These are phyloP conservation scores for Rhopalosiphum padi DNA, from an alignment of 1,140 invertebrate genomes.

Conservation along the genomic window DNA sequence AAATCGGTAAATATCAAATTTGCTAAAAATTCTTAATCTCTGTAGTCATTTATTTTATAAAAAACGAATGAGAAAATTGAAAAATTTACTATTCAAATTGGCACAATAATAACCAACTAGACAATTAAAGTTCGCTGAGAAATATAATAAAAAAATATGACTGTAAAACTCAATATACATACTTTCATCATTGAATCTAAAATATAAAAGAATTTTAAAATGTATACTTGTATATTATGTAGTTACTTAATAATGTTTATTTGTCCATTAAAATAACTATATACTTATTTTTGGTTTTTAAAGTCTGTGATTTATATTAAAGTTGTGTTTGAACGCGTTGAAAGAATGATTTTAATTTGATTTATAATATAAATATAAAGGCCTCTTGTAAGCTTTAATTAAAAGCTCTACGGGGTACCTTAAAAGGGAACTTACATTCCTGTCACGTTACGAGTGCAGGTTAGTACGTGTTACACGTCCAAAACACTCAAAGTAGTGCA, in stretches of 20 bases:
- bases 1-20: background rate
- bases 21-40: background rate
- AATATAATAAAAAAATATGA: too few relatives aligned
- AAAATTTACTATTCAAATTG: background rate
- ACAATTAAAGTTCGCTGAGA: background rate
- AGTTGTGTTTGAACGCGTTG: background rate
- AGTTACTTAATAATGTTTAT: background rate
- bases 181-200: background rate
- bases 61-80: background rate
- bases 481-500: constrained; percentile 21
- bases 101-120: background rate
- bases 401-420: constrained; percentile 9
- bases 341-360: constrained; percentile 29
- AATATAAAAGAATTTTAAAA: background rate
- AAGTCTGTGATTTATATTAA: background rate
- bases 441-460: constrained; percentile 13
- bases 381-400: constrained; percentile 33
- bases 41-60: background rate
- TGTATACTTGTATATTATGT: background rate
- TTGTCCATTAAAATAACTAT: background rate
- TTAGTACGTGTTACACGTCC: constrained; percentile 40
- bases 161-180: too few relatives aligned
- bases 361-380: constrained; percentile 34
- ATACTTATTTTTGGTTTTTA: background rate
- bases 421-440: constrained; percentile 27